Percentiles rank a stretch among this genome's conserved stretches.
Conservation (phyloP, 2,888 invertebrate species). For the Acanthosoma haemorrhoidale region DNA sequence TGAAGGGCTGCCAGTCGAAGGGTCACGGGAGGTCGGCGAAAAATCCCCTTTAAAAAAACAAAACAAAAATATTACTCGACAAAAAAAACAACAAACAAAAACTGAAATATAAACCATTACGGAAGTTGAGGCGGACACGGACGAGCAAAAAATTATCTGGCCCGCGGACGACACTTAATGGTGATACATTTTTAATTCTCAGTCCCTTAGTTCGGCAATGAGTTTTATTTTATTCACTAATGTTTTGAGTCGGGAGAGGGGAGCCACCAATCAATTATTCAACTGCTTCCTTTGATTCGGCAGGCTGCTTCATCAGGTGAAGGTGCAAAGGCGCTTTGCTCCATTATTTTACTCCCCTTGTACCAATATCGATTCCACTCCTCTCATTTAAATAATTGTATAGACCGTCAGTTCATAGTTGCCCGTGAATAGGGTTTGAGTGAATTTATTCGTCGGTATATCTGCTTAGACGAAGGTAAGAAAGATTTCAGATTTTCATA, state of each 20-base stretch:
- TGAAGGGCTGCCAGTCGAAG: neutral
- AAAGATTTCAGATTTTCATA: too few relatives aligned
- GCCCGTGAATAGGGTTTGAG: too few relatives aligned
- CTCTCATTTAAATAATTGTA: too few relatives aligned
- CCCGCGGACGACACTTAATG: conserved; percentile 38
- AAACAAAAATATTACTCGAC: too few relatives aligned
- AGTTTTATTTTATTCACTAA: conserved; percentile 31
- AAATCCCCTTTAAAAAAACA: too few relatives aligned
- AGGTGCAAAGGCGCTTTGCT: too few relatives aligned
- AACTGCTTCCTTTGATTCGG: neutral
- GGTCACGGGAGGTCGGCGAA: neutral
- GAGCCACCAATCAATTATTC: conserved; percentile 9
- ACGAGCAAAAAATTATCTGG: conserved; percentile 32
- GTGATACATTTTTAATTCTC: conserved; percentile 38
- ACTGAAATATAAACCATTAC: conserved; percentile 27
- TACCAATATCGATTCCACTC: too few relatives aligned
- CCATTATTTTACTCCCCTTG: too few relatives aligned
- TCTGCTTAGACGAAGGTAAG: too few relatives aligned
- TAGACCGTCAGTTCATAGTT: too few relatives aligned
- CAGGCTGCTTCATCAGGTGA: neutral
- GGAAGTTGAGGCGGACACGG: conserved; percentile 17
- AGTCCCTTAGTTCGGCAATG: conserved; percentile 21
- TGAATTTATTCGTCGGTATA: too few relatives aligned
- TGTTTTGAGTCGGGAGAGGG: conserved; percentile 27
- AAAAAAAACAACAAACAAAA: conserved; percentile 13